Evolutionary conservation across 2,113 vertebrate species (phyloP).

Genomic region (Polypterus senegalus): DNA sequence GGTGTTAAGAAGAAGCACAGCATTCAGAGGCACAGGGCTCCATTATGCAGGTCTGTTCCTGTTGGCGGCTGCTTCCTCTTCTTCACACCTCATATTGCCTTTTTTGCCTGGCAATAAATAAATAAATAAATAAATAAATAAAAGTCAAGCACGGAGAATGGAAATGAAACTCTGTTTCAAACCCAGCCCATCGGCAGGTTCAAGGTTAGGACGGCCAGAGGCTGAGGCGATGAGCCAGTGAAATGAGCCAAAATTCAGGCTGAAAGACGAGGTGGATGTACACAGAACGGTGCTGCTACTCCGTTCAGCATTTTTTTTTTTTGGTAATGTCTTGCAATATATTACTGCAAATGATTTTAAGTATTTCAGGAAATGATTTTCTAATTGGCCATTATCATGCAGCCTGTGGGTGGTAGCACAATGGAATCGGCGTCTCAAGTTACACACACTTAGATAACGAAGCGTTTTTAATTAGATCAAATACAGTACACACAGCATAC

Average conservation of each 20-base stretch:
- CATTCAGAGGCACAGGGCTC: constrained; percentile 47
- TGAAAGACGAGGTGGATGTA: too few relatives aligned
- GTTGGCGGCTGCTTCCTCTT: constrained; percentile 65
- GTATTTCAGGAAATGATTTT: constrained; percentile 14
- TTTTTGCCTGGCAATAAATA: constrained; percentile 52
- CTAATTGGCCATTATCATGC: constrained; percentile 10
- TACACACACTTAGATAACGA: not conserved
- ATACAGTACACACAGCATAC: too few relatives aligned
- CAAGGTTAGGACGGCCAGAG: not conserved
- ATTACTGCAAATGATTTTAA: constrained; percentile 11
- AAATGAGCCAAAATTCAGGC: too few relatives aligned
- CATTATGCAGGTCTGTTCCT: constrained; percentile 94
- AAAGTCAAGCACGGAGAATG: constrained; percentile 16
- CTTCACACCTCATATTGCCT: constrained; percentile 97
- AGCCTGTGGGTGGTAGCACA: not conserved
- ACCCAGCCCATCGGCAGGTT: not conserved
- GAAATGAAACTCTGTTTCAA: not conserved
- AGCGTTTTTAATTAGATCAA: too few relatives aligned
- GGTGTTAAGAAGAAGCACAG: constrained; percentile 81
- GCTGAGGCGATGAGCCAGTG: too few relatives aligned
- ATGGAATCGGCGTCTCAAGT: constrained; percentile 5
- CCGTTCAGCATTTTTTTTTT: too few relatives aligned
- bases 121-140: not conserved
- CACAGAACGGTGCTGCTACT: too few relatives aligned
- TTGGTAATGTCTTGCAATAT: constrained; percentile 1